Evolutionary conservation across 2,888 invertebrate genomes (phyloP).

Genomic region (Synergus itoensis): DNA sequence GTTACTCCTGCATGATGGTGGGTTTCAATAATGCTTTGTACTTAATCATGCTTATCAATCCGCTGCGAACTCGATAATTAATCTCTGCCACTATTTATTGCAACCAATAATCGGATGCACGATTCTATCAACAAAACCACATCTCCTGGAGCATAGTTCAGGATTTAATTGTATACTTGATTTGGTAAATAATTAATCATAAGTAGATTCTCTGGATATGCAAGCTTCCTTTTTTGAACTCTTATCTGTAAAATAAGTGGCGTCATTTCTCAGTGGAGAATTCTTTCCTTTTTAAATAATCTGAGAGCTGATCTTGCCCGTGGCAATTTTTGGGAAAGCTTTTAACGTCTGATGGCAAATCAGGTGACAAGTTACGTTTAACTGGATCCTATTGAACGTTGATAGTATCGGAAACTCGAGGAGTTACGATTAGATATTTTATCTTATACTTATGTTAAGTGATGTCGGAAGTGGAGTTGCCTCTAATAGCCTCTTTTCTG

Average conservation of each 20-base stretch:
- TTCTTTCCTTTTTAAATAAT: conserved; percentile 1
- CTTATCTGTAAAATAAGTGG: not conserved
- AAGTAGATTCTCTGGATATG: not conserved
- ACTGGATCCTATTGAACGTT: conserved; percentile 71
- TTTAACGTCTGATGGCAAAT: conserved; percentile 63
- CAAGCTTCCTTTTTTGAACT: not conserved
- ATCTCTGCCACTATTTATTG: conserved; percentile 27
- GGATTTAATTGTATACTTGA: not conserved
- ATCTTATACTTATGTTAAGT: conserved; percentile 3
- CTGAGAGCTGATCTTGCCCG: conserved; percentile 45
- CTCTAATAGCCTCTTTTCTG: not conserved
- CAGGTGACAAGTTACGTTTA: conserved; percentile 74
- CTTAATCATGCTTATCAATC: conserved; percentile 39
- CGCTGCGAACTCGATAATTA: conserved; percentile 24
- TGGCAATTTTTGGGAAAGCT: conserved; percentile 56
- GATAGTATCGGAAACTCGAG: conserved; percentile 62
- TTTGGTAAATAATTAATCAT: not conserved
- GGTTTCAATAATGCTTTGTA: conserved; percentile 30
- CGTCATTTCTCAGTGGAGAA: not conserved
- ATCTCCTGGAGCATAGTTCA: not conserved
- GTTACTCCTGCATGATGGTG: conserved; percentile 13
- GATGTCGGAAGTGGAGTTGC: not conserved
- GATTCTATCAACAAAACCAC: not conserved
- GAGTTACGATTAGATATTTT: conserved; percentile 22
- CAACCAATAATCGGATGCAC: not conserved